phyloP scores from a whole-genome alignment of 64 coral and sea anemone species.

The Pocillopora verrucosa region DNA sequence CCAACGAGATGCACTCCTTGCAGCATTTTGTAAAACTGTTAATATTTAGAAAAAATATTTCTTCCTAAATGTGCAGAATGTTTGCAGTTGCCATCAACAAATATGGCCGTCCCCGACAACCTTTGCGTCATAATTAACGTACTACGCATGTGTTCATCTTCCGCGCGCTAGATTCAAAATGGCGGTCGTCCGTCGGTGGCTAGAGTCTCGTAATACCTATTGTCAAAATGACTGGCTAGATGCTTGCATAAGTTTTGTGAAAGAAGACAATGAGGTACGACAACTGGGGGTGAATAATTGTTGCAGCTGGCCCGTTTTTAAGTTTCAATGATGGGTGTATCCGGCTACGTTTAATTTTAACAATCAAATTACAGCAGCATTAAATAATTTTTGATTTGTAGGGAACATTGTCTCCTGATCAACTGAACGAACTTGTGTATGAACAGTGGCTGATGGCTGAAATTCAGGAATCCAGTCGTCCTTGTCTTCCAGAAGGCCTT shows the following conservation, averaged over 20 bases:
- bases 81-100: constrained; percentile 94
- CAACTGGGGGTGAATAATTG: background rate
- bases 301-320: background rate
- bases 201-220: constrained; percentile 50
- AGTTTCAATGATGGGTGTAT: background rate
- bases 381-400: no score
- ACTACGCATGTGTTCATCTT: background rate
- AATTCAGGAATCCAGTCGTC: constrained; percentile 73
- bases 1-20: constrained; percentile 95
- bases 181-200: constrained; percentile 63
- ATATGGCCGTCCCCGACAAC: constrained; percentile 40
- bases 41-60: background rate
- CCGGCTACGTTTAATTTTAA: background rate
- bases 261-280: constrained; percentile 67
- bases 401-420: background rate
- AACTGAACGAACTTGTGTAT: constrained; percentile 72
- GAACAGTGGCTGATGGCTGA: constrained; percentile 90
- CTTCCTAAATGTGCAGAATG: constrained; percentile 19
- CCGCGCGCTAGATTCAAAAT: constrained; percentile 60
- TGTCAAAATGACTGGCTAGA: constrained; percentile 72
- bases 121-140: constrained; percentile 41
- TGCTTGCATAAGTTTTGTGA: constrained; percentile 73
- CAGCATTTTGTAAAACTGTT: constrained; percentile 58
- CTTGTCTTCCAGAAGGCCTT: constrained; percentile 18
- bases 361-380: background rate